phyloP scores from a whole-genome alignment of 2,797 vertebrate genomes.

The Anguilla anguilla region DNA sequence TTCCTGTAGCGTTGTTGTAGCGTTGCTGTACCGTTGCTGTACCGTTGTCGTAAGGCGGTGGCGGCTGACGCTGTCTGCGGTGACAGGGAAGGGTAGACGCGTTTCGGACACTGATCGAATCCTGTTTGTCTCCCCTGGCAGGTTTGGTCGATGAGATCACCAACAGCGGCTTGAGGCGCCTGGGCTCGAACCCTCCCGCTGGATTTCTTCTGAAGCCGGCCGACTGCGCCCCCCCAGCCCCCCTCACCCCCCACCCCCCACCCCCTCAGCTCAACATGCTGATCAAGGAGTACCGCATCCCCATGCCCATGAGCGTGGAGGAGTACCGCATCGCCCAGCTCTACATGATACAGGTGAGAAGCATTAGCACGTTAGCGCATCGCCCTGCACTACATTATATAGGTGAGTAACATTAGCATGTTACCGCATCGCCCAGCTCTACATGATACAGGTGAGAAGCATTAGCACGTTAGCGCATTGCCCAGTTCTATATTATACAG shows the following conservation, averaged over 20 bases:
- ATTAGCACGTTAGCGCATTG: neutral
- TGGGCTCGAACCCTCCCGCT: slow-evolving; percentile 55
- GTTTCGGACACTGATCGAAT: neutral
- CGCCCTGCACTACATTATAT: neutral
- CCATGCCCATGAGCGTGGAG: slow-evolving; percentile 96
- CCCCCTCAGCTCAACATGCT: slow-evolving; percentile 81
- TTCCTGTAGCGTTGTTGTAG: neutral
- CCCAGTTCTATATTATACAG: slow-evolving; percentile 96
- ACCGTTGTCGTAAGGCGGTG: neutral
- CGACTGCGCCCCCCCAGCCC: neutral
- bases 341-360: slow-evolving; percentile 96
- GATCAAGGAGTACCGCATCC: slow-evolving; percentile 96
- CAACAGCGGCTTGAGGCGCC: slow-evolving; percentile 70
- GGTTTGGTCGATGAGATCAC: slow-evolving; percentile 75
- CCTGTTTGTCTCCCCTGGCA: slow-evolving; percentile 58
- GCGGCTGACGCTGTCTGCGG: neutral
- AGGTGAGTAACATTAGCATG: neutral
- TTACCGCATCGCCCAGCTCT: slow-evolving; percentile 66
- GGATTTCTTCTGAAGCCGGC: neutral
- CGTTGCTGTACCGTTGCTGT: neutral
- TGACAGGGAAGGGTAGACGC: neutral
- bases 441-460: slow-evolving; percentile 48
- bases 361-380: no score
- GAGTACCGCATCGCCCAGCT: slow-evolving; percentile 98
- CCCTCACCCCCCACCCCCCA: slow-evolving; percentile 42